These are phyloP conservation scores for Nephrotoma flavescens DNA, from an alignment of 2,888 invertebrate genomes.

Conservation along the genomic window DNA sequence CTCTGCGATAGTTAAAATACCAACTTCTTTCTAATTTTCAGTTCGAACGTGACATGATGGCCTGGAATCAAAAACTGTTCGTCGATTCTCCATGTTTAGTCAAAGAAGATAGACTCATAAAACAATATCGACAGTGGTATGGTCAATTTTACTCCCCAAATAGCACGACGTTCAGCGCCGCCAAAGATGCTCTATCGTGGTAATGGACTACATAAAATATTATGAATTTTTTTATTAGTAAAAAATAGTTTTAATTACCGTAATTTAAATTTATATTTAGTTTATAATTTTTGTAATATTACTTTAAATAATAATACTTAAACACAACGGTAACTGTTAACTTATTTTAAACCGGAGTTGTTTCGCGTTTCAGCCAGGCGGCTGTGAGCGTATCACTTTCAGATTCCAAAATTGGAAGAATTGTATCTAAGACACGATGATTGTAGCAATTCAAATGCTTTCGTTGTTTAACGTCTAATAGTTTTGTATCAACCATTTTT, in stretches of 20 bases:
- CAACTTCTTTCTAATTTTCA: conserved; percentile 24
- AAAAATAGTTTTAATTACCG: not conserved
- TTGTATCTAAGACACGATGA: conserved; percentile 46
- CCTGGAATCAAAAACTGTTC: conserved; percentile 79
- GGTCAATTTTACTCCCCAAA: conserved; percentile 69
- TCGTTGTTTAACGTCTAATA: conserved; percentile 51
- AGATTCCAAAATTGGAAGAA: conserved; percentile 53
- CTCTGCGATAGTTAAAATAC: not conserved
- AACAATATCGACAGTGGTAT: conserved; percentile 66
- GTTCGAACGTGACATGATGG: conserved; percentile 69
- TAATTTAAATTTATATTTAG: not conserved
- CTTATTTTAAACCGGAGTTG: conserved; percentile 41
- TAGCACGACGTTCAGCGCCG: conserved; percentile 38
- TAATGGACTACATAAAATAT: conserved; percentile 8
- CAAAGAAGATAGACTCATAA: conserved; percentile 56
- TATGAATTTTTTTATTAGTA: not conserved
- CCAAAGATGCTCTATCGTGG: conserved; percentile 20
- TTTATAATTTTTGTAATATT: not conserved
- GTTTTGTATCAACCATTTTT: conserved; percentile 59
- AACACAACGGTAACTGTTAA: not conserved
- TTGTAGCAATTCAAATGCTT: conserved; percentile 71
- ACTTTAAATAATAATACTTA: not conserved
- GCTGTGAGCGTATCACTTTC: conserved; percentile 53
- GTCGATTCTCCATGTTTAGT: conserved; percentile 55
- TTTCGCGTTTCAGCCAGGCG: conserved; percentile 65